Percentiles rank a stretch among this genome's conserved stretches.
phyloP scores from a whole-genome alignment of 2,113 vertebrate genomes.

The Aphyosemion australe region DNA sequence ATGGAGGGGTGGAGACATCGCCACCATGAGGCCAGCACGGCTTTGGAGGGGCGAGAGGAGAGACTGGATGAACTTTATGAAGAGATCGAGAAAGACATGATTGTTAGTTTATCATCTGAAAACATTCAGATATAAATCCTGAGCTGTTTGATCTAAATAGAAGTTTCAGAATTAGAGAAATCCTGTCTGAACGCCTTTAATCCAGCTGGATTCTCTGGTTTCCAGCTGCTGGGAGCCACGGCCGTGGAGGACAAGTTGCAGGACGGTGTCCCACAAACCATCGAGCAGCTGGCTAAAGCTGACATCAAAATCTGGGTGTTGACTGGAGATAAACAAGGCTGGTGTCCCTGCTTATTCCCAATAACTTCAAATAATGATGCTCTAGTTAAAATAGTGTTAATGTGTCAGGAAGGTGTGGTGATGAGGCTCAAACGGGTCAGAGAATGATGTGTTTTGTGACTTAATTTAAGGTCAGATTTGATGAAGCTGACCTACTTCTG shows the following conservation, averaged over 20 bases:
- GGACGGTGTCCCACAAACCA: slow-evolving; percentile 91
- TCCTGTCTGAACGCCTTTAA: not conserved
- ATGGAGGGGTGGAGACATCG: slow-evolving; percentile 82
- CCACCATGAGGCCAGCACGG: slow-evolving; percentile 83
- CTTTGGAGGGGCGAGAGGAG: slow-evolving; percentile 83
- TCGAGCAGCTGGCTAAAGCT: slow-evolving; percentile 88
- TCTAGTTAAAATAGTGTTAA: not conserved
- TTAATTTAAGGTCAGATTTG: not conserved
- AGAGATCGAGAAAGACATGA: slow-evolving; percentile 90
- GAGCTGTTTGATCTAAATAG: too few species aligned
- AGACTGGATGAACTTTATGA: slow-evolving; percentile 84
- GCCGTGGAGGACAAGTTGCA: slow-evolving; percentile 98
- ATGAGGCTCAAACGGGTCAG: not conserved
- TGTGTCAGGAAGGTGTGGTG: not conserved
- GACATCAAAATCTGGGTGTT: slow-evolving; percentile 95
- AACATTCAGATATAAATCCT: too few species aligned
- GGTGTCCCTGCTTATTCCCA: not conserved
- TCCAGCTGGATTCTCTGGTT: not conserved
- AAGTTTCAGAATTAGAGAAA: too few species aligned
- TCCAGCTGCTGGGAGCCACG: slow-evolving; percentile 87
- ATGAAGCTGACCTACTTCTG: not conserved
- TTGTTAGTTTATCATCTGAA: slow-evolving; percentile 71
- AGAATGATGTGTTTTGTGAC: too few species aligned
- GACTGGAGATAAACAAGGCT: slow-evolving; percentile 97
- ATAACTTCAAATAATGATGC: not conserved